Conservation (phyloP, 2,888 invertebrate genomes). For the Epirrita christyi region DNA sequence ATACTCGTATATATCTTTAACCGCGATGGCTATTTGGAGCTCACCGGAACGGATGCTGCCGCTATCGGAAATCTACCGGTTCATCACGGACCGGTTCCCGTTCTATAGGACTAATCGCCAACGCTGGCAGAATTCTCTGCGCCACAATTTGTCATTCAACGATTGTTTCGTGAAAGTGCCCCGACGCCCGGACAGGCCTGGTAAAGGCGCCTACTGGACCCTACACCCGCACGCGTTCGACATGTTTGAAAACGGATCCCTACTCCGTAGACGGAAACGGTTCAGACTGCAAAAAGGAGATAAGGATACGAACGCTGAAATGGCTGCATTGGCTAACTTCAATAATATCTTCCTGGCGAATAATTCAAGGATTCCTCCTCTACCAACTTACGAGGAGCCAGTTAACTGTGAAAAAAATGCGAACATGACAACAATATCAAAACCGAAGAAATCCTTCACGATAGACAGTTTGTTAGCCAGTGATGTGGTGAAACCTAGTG, state of each 20-base stretch:
- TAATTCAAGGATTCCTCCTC: constrained; percentile 52
- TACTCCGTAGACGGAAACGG: constrained; percentile 91
- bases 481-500: constrained; percentile 72
- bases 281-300: constrained; percentile 87
- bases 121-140: constrained; percentile 92
- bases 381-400: constrained; percentile 47
- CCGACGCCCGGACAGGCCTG: constrained; percentile 90
- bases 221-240: constrained; percentile 92
- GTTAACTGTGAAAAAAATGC: constrained; percentile 35
- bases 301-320: constrained; percentile 81
- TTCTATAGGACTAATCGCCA: constrained; percentile 95
- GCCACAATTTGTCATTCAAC: constrained; percentile 98
- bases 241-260: constrained; percentile 96
- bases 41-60: constrained; percentile 98
- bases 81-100: constrained; percentile 96
- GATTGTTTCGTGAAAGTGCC: constrained; percentile 98
- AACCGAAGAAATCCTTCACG: constrained; percentile 90
- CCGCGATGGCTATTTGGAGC: constrained; percentile 96
- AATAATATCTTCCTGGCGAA: constrained; percentile 85
- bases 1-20: constrained; percentile 71
- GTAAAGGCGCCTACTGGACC: constrained; percentile 94
- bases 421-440: constrained; percentile 41
- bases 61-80: constrained; percentile 83
- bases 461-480: constrained; percentile 94
- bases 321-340: constrained; percentile 87